Conservation (phyloP, 2,797 vertebrate genomes). For the Petrocephalus schoutedeni region DNA sequence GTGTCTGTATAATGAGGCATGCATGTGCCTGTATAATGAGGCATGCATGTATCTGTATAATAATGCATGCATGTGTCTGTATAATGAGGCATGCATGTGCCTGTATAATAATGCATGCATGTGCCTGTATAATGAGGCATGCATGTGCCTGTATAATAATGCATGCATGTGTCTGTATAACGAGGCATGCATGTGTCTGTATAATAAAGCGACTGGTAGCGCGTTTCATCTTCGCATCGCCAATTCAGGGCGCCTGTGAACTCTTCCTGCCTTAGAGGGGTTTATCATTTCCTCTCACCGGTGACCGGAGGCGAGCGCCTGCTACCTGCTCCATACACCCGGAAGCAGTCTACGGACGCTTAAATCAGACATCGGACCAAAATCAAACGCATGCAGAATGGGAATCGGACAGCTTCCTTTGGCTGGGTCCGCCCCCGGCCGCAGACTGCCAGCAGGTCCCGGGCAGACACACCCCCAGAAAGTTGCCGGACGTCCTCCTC, state of each 20-base stretch:
- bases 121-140: no score
- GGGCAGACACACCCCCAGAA: not conserved
- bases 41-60: no score
- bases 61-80: no score
- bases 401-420: not conserved
- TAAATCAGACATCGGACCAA: not conserved
- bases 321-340: slow-evolving; percentile 15
- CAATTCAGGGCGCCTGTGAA: not conserved
- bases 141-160: no score
- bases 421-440: not conserved
- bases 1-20: not conserved
- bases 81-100: no score
- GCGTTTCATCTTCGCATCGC: not conserved
- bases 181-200: not conserved
- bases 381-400: not conserved
- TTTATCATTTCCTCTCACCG: not conserved
- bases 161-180: not conserved
- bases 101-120: no score
- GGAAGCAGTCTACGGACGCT: slow-evolving; percentile 21
- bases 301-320: not conserved
- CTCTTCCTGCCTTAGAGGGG: not conserved
- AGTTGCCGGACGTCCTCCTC: not conserved
- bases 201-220: not conserved
- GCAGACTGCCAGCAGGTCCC: not conserved
- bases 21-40: no score